Evolutionary conservation across 2,888 invertebrate species (phyloP).

Genomic region (Athalia cordata): DNA sequence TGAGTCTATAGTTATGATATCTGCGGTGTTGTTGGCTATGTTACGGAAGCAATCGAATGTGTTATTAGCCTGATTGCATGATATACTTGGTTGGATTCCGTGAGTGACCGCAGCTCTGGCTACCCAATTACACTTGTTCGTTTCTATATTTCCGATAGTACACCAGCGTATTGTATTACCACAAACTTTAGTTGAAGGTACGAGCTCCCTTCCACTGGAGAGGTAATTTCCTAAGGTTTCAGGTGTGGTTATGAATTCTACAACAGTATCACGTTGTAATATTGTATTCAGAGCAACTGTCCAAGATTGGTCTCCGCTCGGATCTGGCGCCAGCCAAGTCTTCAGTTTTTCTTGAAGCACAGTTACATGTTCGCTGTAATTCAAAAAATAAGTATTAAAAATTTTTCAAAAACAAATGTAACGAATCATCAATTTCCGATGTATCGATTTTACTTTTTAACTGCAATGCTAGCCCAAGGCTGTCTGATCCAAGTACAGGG

Average conservation of each 20-base stretch:
- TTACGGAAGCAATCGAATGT: slow-evolving; percentile 77
- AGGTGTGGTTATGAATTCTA: slow-evolving; percentile 32
- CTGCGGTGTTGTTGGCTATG: slow-evolving; percentile 75
- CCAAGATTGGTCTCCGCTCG: slow-evolving; percentile 58
- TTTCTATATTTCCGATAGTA: slow-evolving; percentile 75
- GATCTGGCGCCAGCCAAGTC: slow-evolving; percentile 71
- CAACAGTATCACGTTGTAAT: slow-evolving; percentile 47
- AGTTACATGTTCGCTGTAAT: slow-evolving; percentile 53
- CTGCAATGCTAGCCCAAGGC: slow-evolving; percentile 78
- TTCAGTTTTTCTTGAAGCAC: slow-evolving; percentile 62
- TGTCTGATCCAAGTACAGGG: slow-evolving; percentile 80
- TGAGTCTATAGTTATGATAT: slow-evolving; percentile 79
- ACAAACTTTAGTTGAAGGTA: slow-evolving; percentile 54
- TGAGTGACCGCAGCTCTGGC: slow-evolving; percentile 75
- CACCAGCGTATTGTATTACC: slow-evolving; percentile 77
- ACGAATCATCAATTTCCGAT: not conserved
- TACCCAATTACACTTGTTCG: slow-evolving; percentile 79
- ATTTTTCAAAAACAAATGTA: too few species aligned
- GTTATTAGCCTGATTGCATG: slow-evolving; percentile 74
- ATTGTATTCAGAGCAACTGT: slow-evolving; percentile 50
- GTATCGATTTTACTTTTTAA: slow-evolving; percentile 73
- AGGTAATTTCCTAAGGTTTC: slow-evolving; percentile 51
- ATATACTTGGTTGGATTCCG: slow-evolving; percentile 78
- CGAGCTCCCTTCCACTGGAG: slow-evolving; percentile 51
- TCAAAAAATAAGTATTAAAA: not conserved